Conservation (phyloP, 2,797 vertebrate genomes). For the Trachurus trachurus region DNA sequence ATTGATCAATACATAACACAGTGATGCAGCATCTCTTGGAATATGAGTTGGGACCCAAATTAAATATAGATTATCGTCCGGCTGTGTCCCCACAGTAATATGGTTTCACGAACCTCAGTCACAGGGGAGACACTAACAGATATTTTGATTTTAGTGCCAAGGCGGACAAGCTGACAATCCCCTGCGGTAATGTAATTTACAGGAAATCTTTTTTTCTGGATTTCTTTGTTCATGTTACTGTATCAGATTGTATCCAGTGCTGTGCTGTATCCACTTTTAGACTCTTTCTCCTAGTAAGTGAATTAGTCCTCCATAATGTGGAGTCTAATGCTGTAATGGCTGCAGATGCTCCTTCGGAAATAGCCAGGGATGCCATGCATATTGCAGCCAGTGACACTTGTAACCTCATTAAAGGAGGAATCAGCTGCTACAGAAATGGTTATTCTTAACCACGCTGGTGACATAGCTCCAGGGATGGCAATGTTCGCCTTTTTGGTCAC, state of each 20-base stretch:
- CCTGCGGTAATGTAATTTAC: slow-evolving; percentile 62
- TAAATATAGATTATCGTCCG: slow-evolving; percentile 54
- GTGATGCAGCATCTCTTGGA: slow-evolving; percentile 27
- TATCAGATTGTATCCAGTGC: slow-evolving; percentile 51
- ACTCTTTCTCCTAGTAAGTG: slow-evolving; percentile 55
- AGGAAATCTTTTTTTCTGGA: slow-evolving; percentile 60
- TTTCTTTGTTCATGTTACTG: slow-evolving; percentile 63
- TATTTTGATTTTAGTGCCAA: slow-evolving; percentile 43
- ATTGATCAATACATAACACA: slow-evolving; percentile 36
- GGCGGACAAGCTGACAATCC: slow-evolving; percentile 42
- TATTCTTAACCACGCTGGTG: slow-evolving; percentile 24
- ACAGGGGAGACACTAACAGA: slow-evolving; percentile 30
- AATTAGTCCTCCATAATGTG: slow-evolving; percentile 68
- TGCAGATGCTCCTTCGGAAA: slow-evolving; percentile 69
- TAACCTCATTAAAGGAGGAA: slow-evolving; percentile 65
- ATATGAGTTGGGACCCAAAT: slow-evolving; percentile 47
- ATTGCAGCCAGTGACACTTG: slow-evolving; percentile 67
- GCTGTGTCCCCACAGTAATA: slow-evolving; percentile 42
- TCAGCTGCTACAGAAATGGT: slow-evolving; percentile 14
- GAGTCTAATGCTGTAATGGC: slow-evolving; percentile 71
- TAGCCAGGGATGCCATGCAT: slow-evolving; percentile 54
- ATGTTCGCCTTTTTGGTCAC: slow-evolving; percentile 5
- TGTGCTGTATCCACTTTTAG: slow-evolving; percentile 50
- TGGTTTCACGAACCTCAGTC: slow-evolving; percentile 47
- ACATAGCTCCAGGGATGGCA: slow-evolving; percentile 3